Percentiles rank a stretch among this genome's conserved stretches.
These are phyloP conservation scores for Heterochromis multidens DNA, from an alignment of 2,113 vertebrate genomes.

Conservation along the genomic window DNA sequence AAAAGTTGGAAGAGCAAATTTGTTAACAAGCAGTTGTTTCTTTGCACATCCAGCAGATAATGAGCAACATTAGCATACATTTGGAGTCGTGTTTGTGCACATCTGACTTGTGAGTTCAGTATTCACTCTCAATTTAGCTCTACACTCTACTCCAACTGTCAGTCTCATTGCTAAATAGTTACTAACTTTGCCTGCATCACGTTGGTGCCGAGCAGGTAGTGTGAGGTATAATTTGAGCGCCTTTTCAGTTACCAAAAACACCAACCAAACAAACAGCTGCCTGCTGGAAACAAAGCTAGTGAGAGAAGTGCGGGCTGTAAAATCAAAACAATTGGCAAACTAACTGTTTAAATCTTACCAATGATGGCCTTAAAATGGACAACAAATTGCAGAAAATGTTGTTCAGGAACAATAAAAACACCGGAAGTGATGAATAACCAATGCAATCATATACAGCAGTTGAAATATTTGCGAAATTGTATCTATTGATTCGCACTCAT, in stretches of 20 bases:
- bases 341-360: background rate
- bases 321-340: background rate
- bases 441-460: background rate
- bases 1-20: background rate
- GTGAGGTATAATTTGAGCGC: background rate
- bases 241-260: background rate
- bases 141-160: background rate
- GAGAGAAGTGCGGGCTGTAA: background rate
- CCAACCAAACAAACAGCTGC: background rate
- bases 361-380: background rate
- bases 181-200: background rate
- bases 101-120: background rate
- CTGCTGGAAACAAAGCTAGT: background rate
- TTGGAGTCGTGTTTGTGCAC: background rate
- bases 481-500: background rate
- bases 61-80: background rate
- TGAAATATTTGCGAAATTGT: background rate
- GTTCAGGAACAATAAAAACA: background rate
- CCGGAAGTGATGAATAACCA: background rate
- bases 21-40: background rate
- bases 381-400: background rate
- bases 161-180: background rate
- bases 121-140: background rate
- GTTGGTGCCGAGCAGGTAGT: background rate
- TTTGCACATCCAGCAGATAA: background rate